These are phyloP conservation scores for Trachymyrmex cornetzi DNA, from an alignment of 1,140 invertebrate species.

Conservation along the genomic window DNA sequence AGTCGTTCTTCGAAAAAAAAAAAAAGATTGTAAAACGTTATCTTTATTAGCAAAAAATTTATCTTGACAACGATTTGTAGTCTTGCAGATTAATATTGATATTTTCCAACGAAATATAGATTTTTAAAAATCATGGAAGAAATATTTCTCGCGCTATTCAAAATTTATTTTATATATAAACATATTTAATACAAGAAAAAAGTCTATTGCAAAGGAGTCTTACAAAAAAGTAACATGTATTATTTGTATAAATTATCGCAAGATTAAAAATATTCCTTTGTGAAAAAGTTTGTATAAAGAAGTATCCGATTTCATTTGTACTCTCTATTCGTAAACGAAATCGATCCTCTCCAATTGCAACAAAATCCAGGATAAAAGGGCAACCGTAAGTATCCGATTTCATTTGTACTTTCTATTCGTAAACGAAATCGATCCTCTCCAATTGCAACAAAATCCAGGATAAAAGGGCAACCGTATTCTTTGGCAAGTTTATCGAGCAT, in stretches of 20 bases:
- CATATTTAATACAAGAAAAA: neutral
- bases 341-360: neutral
- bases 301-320: neutral
- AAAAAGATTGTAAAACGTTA: neutral
- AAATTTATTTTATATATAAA: constrained; percentile 4
- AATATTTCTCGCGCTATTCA: neutral
- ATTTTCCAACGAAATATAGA: neutral
- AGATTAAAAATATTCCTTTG: neutral
- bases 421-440: neutral
- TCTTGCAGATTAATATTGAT: neutral
- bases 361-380: constrained; percentile 7
- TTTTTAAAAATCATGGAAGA: neutral
- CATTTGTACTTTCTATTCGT: neutral
- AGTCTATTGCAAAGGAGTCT: neutral
- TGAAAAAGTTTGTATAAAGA: neutral
- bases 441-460: neutral
- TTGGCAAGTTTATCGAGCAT: neutral
- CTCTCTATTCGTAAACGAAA: neutral
- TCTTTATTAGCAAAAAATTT: neutral
- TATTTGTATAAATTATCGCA: neutral
- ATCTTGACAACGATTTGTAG: neutral
- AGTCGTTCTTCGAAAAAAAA: neutral
- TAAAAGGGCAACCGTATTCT: constrained; percentile 30
- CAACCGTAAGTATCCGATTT: neutral
- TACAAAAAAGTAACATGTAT: neutral